Evolutionary conservation across 2,888 invertebrate genomes (phyloP).

Genomic region (Andrena chrysosceles): DNA sequence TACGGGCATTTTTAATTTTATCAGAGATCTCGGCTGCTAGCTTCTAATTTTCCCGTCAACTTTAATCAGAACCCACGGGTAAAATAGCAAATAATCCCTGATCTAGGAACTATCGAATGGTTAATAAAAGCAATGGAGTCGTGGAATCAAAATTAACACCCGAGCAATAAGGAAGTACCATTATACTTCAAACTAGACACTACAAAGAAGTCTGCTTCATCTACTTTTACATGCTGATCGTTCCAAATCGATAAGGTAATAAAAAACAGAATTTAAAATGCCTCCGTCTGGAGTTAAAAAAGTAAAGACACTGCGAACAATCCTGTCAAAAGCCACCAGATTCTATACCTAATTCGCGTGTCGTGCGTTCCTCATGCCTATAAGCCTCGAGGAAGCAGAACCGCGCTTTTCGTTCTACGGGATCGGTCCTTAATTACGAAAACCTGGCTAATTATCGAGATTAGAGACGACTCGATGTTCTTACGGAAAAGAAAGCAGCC

Average conservation of each 20-base stretch:
- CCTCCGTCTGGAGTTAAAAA: neutral
- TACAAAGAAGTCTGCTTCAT: neutral
- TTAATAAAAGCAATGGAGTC: no score
- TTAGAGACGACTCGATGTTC: slow-evolving; percentile 7
- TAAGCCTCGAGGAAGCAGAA: neutral
- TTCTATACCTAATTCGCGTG: neutral
- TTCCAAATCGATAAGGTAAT: slow-evolving; percentile 61
- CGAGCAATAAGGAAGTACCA: neutral
- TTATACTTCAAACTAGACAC: neutral
- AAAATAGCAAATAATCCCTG: no score
- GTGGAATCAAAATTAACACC: slow-evolving; percentile 2
- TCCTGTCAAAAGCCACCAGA: neutral
- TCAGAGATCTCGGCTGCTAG: no score
- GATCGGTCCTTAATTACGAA: slow-evolving; percentile 24
- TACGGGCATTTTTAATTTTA: no score
- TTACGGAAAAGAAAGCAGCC: slow-evolving; percentile 68
- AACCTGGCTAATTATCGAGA: slow-evolving; percentile 40
- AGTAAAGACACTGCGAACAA: neutral
- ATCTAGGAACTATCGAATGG: no score
- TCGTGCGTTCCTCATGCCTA: neutral
- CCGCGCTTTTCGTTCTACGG: neutral
- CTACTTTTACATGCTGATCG: slow-evolving; percentile 46
- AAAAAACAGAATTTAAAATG: slow-evolving; percentile 48
- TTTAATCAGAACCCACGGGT: no score
- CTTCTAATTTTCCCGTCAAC: no score